Base-by-base conservation (phyloP, 2,888 invertebrate genomes). In the Eupithecia abbreviata region DNA sequence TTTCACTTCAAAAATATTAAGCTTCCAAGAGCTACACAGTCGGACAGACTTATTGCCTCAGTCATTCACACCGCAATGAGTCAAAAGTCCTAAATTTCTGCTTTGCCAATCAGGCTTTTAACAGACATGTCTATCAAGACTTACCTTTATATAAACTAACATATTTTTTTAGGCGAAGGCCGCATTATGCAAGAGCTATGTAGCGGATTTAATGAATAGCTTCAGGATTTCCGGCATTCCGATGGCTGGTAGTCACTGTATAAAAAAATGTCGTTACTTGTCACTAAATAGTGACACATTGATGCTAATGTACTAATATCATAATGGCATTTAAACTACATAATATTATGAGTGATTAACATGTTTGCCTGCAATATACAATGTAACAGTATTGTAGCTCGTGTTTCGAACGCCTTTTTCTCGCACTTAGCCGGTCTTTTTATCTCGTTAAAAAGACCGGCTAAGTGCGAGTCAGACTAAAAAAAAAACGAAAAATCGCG, bases 181-280 rank as follows among this genome's bases (percentile, higher is more conserved):
- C 12, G 4, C 12, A 12, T 62, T 58, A 58, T 18, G 58, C 12
- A 62, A 58, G 7, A 58, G 62, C 18, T 10, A 4, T 62, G 62
- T 62, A 30, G 30, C 30, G 62, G 62, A 62, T 62, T 58, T 9
- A 58, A 18, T 30, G 10, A 62, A 62, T 12, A 30, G 62, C 30
- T 62, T 30, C 62, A 62, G 62, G 30, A 62, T 62, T 30, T 30
- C 62, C 62, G 62, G 62, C 62, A 62, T 62, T 62, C 62, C 62
- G 4, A 62, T 62, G 30, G 4, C 62, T 62, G 30, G 62, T 30
- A 30, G 62, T 62, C 30, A 62, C 18, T 4, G 62, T 62, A 12
- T 12, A 30, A 62, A 62, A 62, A 62, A 4, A 18, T 30, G 55
- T 5, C 9, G 9, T 58, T 18, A 58, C 30, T 30, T 62, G 10